A percentile compares a stretch with the other conserved stretches of the same genome.
These are phyloP conservation scores for Notechis scutatus DNA, from an alignment of 2,113 vertebrate genomes.

Conservation along the genomic window DNA sequence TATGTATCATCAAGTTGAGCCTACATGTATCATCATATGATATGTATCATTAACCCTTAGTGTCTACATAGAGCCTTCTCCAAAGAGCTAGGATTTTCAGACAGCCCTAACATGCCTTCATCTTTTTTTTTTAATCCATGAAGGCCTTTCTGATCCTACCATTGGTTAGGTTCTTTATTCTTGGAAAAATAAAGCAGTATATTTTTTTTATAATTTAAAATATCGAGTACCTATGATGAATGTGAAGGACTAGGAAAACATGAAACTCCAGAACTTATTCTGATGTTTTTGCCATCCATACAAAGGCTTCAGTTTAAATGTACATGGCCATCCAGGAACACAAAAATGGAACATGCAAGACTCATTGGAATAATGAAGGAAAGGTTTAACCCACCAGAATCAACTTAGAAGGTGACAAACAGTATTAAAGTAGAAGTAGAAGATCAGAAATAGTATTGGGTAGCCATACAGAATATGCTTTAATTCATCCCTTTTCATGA, in stretches of 20 bases:
- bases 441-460: background rate
- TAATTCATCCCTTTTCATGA: slow-evolving; percentile 18
- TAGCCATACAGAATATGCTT: background rate
- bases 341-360: too few relatives aligned
- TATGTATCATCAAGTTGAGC: background rate
- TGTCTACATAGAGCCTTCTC: background rate
- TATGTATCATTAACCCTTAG: background rate
- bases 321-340: background rate
- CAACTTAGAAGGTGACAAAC: background rate
- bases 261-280: background rate
- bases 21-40: too few relatives aligned
- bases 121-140: background rate
- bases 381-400: background rate
- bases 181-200: background rate
- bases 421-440: background rate
- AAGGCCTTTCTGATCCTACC: background rate
- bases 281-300: background rate
- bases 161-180: background rate
- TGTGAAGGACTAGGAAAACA: background rate
- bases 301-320: background rate
- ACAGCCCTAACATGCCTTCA: background rate
- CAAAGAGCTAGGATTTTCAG: background rate
- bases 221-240: background rate
- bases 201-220: background rate
- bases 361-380: background rate